phyloP scores from a whole-genome alignment of 2,797 vertebrate genomes.

The Craterocephalus amniculus region DNA sequence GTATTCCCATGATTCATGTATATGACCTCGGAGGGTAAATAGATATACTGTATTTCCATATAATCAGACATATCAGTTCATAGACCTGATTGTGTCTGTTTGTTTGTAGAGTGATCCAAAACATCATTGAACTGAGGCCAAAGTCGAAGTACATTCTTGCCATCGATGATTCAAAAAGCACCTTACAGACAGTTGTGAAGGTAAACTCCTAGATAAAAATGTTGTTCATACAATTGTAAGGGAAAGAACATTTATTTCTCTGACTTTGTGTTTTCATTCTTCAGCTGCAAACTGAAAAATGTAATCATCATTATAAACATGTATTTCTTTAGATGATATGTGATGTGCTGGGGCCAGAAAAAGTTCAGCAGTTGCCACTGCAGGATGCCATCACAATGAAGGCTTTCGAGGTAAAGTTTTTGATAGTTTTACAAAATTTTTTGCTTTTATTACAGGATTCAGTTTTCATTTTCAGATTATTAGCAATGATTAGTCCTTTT shows the following conservation, averaged over 20 bases:
- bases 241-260: background rate
- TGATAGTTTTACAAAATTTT: conserved; percentile 11
- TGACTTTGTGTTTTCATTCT: background rate
- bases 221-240: background rate
- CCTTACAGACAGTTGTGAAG: conserved; percentile 87
- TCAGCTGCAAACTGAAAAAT: background rate
- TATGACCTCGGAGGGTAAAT: conserved; percentile 88
- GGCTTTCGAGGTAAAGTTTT: conserved; percentile 81
- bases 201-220: conserved; percentile 43
- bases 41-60: background rate
- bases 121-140: conserved; percentile 85
- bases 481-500: background rate
- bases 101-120: conserved; percentile 86
- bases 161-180: conserved; percentile 86
- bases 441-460: background rate
- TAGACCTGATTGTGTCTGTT: conserved; percentile 10
- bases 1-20: conserved; percentile 91
- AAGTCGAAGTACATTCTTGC: conserved; percentile 87
- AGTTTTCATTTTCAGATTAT: background rate
- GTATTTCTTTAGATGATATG: conserved; percentile 85
- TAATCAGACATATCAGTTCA: background rate
- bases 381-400: conserved; percentile 83
- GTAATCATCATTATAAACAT: background rate
- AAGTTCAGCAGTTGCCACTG: conserved; percentile 79
- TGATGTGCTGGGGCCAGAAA: conserved; percentile 85